phyloP scores from a whole-genome alignment of 2,113 vertebrate genomes.

The Salvelinus fontinalis region DNA sequence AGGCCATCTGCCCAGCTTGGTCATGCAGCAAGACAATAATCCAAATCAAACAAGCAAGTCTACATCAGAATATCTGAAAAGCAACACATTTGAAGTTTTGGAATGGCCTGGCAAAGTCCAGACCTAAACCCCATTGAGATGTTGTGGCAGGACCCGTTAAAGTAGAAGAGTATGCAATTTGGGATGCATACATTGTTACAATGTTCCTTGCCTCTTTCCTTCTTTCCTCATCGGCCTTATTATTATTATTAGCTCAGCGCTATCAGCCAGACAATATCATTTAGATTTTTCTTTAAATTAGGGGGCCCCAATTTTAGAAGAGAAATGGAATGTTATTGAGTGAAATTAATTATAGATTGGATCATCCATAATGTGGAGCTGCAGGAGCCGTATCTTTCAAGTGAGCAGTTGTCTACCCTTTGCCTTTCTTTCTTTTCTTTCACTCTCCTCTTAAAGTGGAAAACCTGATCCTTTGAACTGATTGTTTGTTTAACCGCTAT shows the following conservation, averaged over 20 bases:
- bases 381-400: slow-evolving; percentile 61
- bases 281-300: slow-evolving; percentile 55
- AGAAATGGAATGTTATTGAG: slow-evolving; percentile 59
- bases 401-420: slow-evolving; percentile 76
- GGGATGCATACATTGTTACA: neutral
- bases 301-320: slow-evolving; percentile 50
- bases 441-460: slow-evolving; percentile 62
- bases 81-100: no score
- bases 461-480: slow-evolving; percentile 80
- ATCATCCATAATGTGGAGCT: slow-evolving; percentile 53
- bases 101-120: no score
- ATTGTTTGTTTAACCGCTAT: slow-evolving; percentile 79
- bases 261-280: slow-evolving; percentile 5
- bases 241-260: neutral
- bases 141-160: no score
- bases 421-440: slow-evolving; percentile 27
- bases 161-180: no score
- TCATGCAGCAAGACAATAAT: no score
- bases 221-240: neutral
- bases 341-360: slow-evolving; percentile 60
- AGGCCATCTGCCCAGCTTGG: no score
- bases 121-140: no score
- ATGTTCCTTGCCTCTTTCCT: neutral
- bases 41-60: no score
- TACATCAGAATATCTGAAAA: no score